Base-by-base conservation (phyloP, 2,113 vertebrate genomes). In the Lepidothrix coronata region DNA sequence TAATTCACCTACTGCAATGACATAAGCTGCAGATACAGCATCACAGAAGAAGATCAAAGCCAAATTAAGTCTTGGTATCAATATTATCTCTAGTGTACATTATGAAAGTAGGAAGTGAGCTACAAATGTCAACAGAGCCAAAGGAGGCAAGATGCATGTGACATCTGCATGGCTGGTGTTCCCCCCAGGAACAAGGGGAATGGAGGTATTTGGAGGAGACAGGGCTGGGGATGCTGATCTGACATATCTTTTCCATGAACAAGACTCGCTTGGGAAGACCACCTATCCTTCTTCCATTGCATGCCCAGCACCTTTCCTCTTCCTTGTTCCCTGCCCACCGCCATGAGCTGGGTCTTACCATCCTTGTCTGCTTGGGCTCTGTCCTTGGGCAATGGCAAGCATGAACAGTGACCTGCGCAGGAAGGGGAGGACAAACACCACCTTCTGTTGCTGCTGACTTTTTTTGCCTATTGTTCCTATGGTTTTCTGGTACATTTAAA, bases 391-490 rank as follows among this genome's bases (percentile, higher is more conserved):
- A 62, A 24, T 0, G 4, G 48, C 9, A 44, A 51, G 25, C 20
- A 48, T 0, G 0, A 62, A 11, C 21, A 68, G 21, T 0, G 0
- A 54, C 9, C 23, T 37, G n/a, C 3, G 35, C 11, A 1, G 0
- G 23, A n/a, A 49, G 25, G 12, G 19, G 8, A 90, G 44, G n/a
- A 59, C 1, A 0, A 93, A 91, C 10, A 6, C 4, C 8, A 2
- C 17, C 35, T 76, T 30, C 30, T 5, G 0, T 2, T 65, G 54
- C 44, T 67, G 17, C 15, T 66, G 49, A 12, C 20, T 75, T 79
- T 88, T 61, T 74, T 59, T 54, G 22, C 37, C 61, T 49, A 6
- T 1, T 5, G 14, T 46, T 75, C 65, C 58, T 82, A 11, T 5
- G 28, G 33, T 65, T 70, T 90, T 74, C 35, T 61, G 30, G 3